These are phyloP conservation scores for Pseudolycoriella hygida DNA, from an alignment of 2,888 invertebrate genomes.

Conservation along the genomic window DNA sequence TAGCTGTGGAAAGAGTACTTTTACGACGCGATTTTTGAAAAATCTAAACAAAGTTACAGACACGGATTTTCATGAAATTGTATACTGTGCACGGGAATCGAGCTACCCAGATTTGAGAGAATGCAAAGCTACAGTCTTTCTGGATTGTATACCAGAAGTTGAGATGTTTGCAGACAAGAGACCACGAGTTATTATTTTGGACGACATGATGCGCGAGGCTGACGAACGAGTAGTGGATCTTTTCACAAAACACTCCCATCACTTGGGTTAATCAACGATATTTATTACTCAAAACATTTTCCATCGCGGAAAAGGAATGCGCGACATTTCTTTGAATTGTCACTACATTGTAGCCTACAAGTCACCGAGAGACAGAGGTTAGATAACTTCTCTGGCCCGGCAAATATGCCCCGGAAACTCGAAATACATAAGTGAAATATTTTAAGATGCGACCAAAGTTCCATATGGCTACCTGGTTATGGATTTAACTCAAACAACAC, in stretches of 20 bases:
- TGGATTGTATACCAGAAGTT: neutral
- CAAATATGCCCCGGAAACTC: neutral
- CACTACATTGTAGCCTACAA: slow-evolving; percentile 3
- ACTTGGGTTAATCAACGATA: neutral
- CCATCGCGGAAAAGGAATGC: neutral
- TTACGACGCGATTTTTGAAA: too few relatives aligned
- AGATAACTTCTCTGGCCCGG: neutral
- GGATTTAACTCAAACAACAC: slow-evolving; percentile 5
- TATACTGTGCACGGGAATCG: slow-evolving; percentile 2
- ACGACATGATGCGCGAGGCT: slow-evolving; percentile 3
- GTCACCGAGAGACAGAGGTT: neutral
- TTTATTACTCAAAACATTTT: slow-evolving; percentile 3
- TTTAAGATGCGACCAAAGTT: neutral
- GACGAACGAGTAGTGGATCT: slow-evolving; percentile 4
- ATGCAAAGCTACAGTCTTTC: too few relatives aligned
- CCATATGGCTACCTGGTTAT: slow-evolving; percentile 4
- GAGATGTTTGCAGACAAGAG: neutral
- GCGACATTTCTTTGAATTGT: slow-evolving; percentile 2
- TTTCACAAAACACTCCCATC: slow-evolving; percentile 4
- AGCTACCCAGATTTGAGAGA: too few relatives aligned
- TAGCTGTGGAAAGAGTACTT: too few relatives aligned
- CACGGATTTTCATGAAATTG: neutral
- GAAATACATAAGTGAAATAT: neutral
- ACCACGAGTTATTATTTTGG: too few relatives aligned
- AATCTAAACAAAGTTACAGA: too few relatives aligned